Conservation (phyloP, 2,888 invertebrate species). For the Sisyra terminalis region DNA sequence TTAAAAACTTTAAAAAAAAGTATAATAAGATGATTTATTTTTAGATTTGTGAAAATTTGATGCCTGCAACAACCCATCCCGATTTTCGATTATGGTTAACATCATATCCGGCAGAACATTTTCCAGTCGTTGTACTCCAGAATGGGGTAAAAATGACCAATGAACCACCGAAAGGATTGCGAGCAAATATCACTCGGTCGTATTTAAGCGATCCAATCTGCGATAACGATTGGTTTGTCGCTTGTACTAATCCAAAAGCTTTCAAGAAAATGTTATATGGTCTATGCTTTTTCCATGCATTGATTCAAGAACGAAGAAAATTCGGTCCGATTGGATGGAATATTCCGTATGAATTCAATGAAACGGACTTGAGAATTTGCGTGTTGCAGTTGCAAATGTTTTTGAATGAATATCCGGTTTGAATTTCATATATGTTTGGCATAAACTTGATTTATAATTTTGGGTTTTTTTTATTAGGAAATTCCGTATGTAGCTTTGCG, state of each 20-base stretch:
- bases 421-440: background rate
- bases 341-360: constrained; percentile 89
- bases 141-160: constrained; percentile 95
- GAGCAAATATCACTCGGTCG: constrained; percentile 72
- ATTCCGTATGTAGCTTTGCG: constrained; percentile 73
- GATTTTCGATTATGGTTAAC: constrained; percentile 92
- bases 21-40: constrained; percentile 9
- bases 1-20: background rate
- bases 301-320: constrained; percentile 77
- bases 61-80: constrained; percentile 67
- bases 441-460: background rate
- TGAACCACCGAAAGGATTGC: constrained; percentile 80
- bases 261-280: constrained; percentile 81
- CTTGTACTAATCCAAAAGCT: constrained; percentile 50
- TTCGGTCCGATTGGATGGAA: constrained; percentile 95
- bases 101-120: constrained; percentile 84
- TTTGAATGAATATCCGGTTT: constrained; percentile 57
- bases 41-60: constrained; percentile 67
- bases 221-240: constrained; percentile 76
- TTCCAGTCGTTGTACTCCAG: constrained; percentile 81
- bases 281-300: constrained; percentile 87
- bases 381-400: constrained; percentile 79
- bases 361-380: constrained; percentile 82
- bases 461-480: constrained; percentile 33
- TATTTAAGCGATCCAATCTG: constrained; percentile 76